Conservation (phyloP, 2,888 invertebrate genomes). For the Nymphalis polychloros region DNA sequence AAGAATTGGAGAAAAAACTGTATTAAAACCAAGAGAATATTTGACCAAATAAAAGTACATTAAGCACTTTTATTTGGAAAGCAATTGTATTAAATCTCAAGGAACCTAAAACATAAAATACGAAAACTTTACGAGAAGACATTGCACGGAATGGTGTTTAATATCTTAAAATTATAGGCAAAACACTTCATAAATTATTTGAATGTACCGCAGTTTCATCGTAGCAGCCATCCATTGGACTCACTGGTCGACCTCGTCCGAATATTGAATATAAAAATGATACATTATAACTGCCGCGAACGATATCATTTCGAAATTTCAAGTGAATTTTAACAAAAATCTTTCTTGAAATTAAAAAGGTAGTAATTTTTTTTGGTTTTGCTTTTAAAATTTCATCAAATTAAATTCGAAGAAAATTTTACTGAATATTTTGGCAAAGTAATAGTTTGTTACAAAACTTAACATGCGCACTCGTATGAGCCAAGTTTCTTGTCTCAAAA, state of each 20-base stretch:
- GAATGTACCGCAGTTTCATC: constrained; percentile 44
- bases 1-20: too few relatives aligned
- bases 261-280: constrained; percentile 64
- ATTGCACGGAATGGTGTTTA: constrained; percentile 13
- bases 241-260: constrained; percentile 43
- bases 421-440: constrained; percentile 3
- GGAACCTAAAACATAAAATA: constrained; percentile 1
- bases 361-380: not conserved
- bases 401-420: constrained; percentile 11
- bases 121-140: constrained; percentile 14
- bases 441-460: constrained; percentile 8
- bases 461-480: not conserved
- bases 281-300: constrained; percentile 47
- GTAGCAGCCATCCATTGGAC: constrained; percentile 47
- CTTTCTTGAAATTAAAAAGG: not conserved
- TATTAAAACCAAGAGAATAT: not conserved
- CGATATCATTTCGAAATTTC: constrained; percentile 27
- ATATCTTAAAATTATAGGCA: constrained; percentile 33
- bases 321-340: constrained; percentile 16
- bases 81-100: not conserved
- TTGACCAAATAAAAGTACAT: not conserved
- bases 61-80: too few relatives aligned
- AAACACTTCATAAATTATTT: constrained; percentile 43
- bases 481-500: not conserved
- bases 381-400: not conserved